phyloP scores from a whole-genome alignment of 2,888 invertebrate genomes.

The Meghimatium bilineatum region DNA sequence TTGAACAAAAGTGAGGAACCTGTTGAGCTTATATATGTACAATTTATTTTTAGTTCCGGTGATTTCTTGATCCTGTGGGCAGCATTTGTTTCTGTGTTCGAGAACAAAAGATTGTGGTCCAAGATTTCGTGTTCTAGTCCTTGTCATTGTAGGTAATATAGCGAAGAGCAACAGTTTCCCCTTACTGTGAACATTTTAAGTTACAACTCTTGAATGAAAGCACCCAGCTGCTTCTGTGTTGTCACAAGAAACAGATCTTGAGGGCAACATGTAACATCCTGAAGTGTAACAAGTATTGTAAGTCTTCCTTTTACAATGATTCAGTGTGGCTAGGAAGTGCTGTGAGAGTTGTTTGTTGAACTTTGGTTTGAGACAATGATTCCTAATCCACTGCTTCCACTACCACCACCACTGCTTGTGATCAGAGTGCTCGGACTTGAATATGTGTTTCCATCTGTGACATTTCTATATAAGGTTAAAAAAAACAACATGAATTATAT shows the following conservation, averaged over 20 bases:
- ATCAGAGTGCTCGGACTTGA: slow-evolving; percentile 14
- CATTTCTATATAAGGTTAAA: slow-evolving; percentile 43
- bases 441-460: slow-evolving; percentile 34
- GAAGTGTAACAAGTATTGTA: slow-evolving; percentile 55
- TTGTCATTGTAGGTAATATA: not conserved
- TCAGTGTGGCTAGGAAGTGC: slow-evolving; percentile 57
- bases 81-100: too few relatives aligned
- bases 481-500: not conserved
- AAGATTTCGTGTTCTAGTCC: not conserved
- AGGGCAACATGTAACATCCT: not conserved
- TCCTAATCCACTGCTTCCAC: not conserved
- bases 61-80: too few relatives aligned
- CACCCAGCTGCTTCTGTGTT: not conserved
- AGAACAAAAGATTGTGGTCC: not conserved
- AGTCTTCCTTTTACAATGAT: slow-evolving; percentile 60
- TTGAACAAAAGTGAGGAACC: too few relatives aligned
- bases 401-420: not conserved
- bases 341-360: slow-evolving; percentile 45
- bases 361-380: not conserved
- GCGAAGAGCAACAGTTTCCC: not conserved
- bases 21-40: too few relatives aligned
- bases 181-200: not conserved
- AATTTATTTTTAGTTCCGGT: too few relatives aligned
- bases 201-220: slow-evolving; percentile 3
- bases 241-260: not conserved